Base-by-base conservation (phyloP, 2,888 invertebrate species). In the Chromoteleia sp. region DNA sequence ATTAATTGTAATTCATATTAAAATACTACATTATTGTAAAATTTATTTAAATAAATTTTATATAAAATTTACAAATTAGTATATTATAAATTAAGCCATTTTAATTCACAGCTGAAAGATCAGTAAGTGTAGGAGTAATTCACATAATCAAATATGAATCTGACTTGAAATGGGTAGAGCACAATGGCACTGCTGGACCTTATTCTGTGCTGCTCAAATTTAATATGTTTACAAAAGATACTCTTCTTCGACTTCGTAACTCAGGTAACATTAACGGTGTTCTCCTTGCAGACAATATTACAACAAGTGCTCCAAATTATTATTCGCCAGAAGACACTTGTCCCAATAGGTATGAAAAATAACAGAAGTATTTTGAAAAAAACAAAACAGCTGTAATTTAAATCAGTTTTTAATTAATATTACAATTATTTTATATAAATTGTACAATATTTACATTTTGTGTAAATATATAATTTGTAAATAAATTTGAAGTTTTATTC, bases 111-210 rank as follows among this genome's bases (percentile, higher is more conserved):
- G 97, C 97, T 29, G 92, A 93, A 83, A 93, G 94, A 70, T 94
- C 94, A 54, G 98, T 98, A 30, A 96, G 96, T 78, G 96, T 97
- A 12, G 98, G 98, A 14, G 96, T 96, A 0, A 93, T 98, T 6
- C 96, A 98, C 86, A 93, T 96, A 86, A 92, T 98, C 43, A 93
- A 94, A 83, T 92, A 92, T 56, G 87, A 93, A 1, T 90, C 89
- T n/a, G 97, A 98, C 89, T 92, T 97, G 6, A 92, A 95, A 43
- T 97, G 97, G 94, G 90, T 98, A 45, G 91, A 96, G 25, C 92
- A 92, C 17, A 94, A 95, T 84, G 95, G 95, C 1, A 94, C 94
- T n/a, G 95, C 96, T 36, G 94, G 95, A 0, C 96, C 97, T 0
- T 98, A 98, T 89, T 94, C 97, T 80, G 95, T 95, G 6, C 93